A percentile compares a stretch with the other conserved stretches of the same genome.
phyloP scores from a whole-genome alignment of 1,140 invertebrate species.

The Orussus abietinus region DNA sequence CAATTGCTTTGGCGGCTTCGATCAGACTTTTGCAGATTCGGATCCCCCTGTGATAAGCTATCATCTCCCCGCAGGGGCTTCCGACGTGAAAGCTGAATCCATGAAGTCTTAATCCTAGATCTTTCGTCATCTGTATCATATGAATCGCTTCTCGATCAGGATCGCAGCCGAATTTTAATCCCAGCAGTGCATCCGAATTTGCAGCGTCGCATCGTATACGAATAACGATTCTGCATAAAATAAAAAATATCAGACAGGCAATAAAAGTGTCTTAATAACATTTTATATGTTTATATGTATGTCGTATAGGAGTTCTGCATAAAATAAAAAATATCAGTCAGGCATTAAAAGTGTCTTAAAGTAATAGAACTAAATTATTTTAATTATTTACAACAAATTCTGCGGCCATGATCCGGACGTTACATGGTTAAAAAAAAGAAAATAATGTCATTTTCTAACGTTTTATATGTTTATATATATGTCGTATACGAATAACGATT shows the following conservation, averaged over 20 bases:
- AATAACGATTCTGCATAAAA: constrained; percentile 69
- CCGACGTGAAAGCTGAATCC: constrained; percentile 89
- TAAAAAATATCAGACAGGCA: constrained; percentile 1
- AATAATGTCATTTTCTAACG: too few relatives aligned
- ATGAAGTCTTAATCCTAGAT: constrained; percentile 69
- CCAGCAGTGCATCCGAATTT: constrained; percentile 76
- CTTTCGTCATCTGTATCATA: constrained; percentile 72
- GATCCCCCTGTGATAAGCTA: constrained; percentile 70
- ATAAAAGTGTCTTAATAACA: too few relatives aligned
- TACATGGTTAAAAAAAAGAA: too few relatives aligned
- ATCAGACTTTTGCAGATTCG: constrained; percentile 63
- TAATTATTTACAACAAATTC: too few relatives aligned
- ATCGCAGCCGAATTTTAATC: constrained; percentile 93
- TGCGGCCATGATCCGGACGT: too few relatives aligned
- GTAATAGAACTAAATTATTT: too few relatives aligned
- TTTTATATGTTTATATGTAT: too few relatives aligned
- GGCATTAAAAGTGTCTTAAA: too few relatives aligned
- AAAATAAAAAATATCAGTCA: too few relatives aligned
- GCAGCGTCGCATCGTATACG: constrained; percentile 85
- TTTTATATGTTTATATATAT: too few relatives aligned
- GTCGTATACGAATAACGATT: constrained; percentile 85
- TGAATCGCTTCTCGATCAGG: constrained; percentile 69
- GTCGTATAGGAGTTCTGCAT: too few relatives aligned
- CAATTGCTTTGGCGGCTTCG: constrained; percentile 60
- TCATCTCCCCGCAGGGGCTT: constrained; percentile 71